Base-by-base conservation (phyloP, 2,888 invertebrate genomes). In the Euzophera pinguis region DNA sequence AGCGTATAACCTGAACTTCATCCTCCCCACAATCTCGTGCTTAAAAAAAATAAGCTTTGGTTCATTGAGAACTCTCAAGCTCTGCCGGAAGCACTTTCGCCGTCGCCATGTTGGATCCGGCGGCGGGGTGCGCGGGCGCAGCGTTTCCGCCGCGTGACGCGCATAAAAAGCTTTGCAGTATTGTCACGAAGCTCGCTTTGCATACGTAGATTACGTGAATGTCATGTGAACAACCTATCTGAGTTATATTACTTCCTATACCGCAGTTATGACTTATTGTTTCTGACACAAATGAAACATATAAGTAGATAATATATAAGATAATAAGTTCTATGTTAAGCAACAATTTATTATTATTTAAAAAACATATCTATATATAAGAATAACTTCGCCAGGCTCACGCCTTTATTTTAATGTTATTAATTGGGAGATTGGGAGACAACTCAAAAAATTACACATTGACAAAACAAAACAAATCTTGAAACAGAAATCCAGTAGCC, bases 41-140 rank as follows among this genome's bases (percentile, higher is more conserved):
- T 43, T 37, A 51, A 58, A 72, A 29, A 69, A 74, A 74, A 75
- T 75, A 74, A 76, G 70, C 72, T 69, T 67, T 68, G 75, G 69
- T 84, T 81, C 84, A 87, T 85, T 84, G 81, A 86, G 79, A 82
- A 77, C 76, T 79, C 73, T 78, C 75, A 78, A 83, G 78, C 74
- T 74, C 66, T 68, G 70, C 76, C 90, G 90, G 90, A 90, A 89
- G 84, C 84, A 88, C 90, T 89, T 89, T 89, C 86, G 87, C 88
- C 84, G 78, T 74, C 72, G 90, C 89, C 88, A 89, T 89, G 68
- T 84, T 88, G 88, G 85, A 88, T 88, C 89, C 89, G 88, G 87
- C 82, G 75, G 69, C 79, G 79, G 75, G 67, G 64, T 68, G 78
- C 83, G 85, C 88, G 71, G 71, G 84, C 88, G 81, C 87, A 83